These are phyloP conservation scores for Sinosuthora webbiana DNA, from an alignment of 2,113 vertebrate genomes.

Conservation along the genomic window DNA sequence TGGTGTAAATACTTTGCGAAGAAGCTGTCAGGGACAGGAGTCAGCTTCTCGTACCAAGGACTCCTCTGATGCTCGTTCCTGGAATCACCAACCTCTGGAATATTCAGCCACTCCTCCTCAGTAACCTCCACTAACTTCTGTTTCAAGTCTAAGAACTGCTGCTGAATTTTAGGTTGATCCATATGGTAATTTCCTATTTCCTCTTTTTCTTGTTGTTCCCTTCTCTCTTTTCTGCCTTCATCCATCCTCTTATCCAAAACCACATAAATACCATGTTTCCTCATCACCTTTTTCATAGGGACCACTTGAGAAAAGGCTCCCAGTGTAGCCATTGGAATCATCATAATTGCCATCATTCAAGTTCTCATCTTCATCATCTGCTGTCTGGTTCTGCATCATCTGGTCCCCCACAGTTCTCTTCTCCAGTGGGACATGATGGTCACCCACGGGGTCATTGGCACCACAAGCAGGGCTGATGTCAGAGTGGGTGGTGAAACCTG, in stretches of 20 bases:
- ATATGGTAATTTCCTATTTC: conserved; percentile 95
- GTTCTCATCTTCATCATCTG: conserved; percentile 89
- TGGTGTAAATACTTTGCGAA: conserved; percentile 91
- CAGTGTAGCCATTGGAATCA: conserved; percentile 92
- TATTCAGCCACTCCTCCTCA: conserved; percentile 92
- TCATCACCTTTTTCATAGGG: conserved; percentile 93
- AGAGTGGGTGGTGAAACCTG: conserved; percentile 91
- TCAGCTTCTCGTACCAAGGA: conserved; percentile 88
- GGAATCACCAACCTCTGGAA: conserved; percentile 91
- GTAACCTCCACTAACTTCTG: conserved; percentile 88
- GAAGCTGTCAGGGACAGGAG: conserved; percentile 91
- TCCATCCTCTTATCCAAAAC: conserved; percentile 94
- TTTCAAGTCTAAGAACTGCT: conserved; percentile 95
- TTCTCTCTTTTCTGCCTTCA: conserved; percentile 91
- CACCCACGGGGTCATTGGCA: conserved; percentile 90
- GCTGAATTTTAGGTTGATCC: conserved; percentile 94
- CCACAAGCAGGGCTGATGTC: conserved; percentile 92
- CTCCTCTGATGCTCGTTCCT: conserved; percentile 93
- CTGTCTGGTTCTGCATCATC: conserved; percentile 91
- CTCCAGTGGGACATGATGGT: conserved; percentile 84
- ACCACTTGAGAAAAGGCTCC: conserved; percentile 92
- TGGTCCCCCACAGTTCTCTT: conserved; percentile 91
- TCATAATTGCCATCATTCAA: conserved; percentile 93
- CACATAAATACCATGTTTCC: conserved; percentile 91
- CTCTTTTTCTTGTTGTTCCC: conserved; percentile 91